These are phyloP conservation scores for Holothuria scabra DNA, from an alignment of 53 echinoderm and acorn worm genomes.

Conservation along the genomic window DNA sequence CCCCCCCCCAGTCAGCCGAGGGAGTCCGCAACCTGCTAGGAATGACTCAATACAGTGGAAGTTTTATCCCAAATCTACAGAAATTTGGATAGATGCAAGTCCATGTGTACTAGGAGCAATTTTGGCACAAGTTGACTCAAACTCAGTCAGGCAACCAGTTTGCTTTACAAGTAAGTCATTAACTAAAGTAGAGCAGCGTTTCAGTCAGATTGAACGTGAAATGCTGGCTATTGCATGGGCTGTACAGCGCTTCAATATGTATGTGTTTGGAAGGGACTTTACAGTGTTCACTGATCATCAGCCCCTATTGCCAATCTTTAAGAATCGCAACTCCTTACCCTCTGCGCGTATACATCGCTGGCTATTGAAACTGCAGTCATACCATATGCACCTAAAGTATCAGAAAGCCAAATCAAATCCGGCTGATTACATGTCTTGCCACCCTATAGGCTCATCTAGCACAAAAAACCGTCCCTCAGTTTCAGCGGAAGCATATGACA, in stretches of 20 bases:
- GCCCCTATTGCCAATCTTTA: conserved; percentile 60
- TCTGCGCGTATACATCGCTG: conserved; percentile 62
- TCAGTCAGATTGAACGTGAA: conserved; percentile 64
- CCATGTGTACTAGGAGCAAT: conserved; percentile 70
- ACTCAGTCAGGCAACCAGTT: conserved; percentile 39
- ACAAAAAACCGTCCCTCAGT: too few relatives aligned
- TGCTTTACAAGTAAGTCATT: conserved; percentile 54
- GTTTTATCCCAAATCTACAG: conserved; percentile 69
- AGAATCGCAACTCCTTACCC: conserved; percentile 53
- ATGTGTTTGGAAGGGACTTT: conserved; percentile 63
- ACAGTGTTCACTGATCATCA: conserved; percentile 64
- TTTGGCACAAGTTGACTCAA: conserved; percentile 55
- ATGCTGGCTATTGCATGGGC: conserved; percentile 58
- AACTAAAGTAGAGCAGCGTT: conserved; percentile 54
- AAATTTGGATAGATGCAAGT: conserved; percentile 66
- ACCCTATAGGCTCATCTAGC: conserved; percentile 10
- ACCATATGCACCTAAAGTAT: conserved; percentile 60
- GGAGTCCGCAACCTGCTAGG: too few relatives aligned
- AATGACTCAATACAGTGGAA: too few relatives aligned
- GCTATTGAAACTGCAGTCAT: conserved; percentile 68
- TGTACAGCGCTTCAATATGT: conserved; percentile 58
- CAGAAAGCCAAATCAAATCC: conserved; percentile 66
- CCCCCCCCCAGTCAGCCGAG: too few relatives aligned
- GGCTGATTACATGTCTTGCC: conserved; percentile 73
- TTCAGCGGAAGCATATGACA: too few relatives aligned